Percentiles rank a stretch among this genome's conserved stretches.
Conservation (phyloP, 2,113 vertebrate genomes). For the Rhombomys opimus region DNA sequence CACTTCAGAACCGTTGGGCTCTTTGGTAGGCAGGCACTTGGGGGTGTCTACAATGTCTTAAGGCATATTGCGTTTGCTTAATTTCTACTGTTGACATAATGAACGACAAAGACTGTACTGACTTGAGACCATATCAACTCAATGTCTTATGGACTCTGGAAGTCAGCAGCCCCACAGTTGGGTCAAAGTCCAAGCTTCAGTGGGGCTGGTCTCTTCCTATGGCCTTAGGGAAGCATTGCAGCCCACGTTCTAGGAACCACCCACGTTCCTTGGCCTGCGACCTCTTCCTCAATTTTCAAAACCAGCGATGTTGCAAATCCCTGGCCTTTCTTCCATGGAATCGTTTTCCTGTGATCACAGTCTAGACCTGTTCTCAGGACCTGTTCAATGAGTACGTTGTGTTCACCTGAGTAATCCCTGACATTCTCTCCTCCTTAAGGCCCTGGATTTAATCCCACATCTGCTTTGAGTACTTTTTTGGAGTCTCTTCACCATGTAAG, state of each 20-base stretch:
- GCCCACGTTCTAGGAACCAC: not conserved
- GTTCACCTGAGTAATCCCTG: not conserved
- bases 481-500: not conserved
- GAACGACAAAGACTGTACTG: not conserved
- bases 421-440: not conserved
- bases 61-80: not conserved
- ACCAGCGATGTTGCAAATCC: not conserved
- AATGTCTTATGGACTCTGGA: not conserved
- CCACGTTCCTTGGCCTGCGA: not conserved
- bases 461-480: slow-evolving; percentile 2
- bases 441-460: not conserved
- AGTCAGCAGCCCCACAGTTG: not conserved
- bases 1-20: not conserved
- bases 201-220: not conserved
- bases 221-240: not conserved
- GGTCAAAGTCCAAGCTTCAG: not conserved
- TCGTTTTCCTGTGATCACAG: not conserved
- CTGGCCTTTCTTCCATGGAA: not conserved
- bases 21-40: not conserved
- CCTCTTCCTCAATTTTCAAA: not conserved
- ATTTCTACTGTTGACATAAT: not conserved
- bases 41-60: not conserved
- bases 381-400: not conserved
- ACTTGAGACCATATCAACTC: not conserved
- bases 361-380: not conserved